Percentiles rank a stretch among this genome's conserved stretches.
Conservation (phyloP, 2,797 vertebrate genomes). For the Carduelis carduelis region DNA sequence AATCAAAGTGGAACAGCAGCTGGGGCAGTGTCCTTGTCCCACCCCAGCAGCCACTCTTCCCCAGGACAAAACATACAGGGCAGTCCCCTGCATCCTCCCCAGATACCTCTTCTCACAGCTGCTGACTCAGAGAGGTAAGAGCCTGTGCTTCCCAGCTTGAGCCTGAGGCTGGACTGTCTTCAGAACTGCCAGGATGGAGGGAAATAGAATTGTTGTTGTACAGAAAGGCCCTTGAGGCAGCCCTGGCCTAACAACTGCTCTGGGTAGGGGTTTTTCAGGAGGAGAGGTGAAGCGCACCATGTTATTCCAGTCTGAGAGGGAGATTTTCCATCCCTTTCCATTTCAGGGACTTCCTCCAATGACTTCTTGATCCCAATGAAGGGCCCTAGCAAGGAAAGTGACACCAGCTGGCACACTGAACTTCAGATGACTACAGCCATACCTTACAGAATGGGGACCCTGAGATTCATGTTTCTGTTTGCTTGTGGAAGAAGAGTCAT, state of each 20-base stretch:
- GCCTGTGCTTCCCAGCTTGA: neutral
- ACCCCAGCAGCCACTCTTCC: constrained; percentile 74
- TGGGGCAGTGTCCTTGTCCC: constrained; percentile 71
- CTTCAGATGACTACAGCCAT: neutral
- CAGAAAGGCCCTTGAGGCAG: neutral
- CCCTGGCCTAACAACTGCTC: neutral
- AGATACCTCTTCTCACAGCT: constrained; percentile 73
- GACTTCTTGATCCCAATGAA: neutral
- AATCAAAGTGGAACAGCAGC: constrained; percentile 71
- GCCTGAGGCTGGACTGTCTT: neutral
- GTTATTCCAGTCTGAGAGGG: neutral
- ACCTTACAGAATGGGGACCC: neutral
- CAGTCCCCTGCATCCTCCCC: constrained; percentile 72
- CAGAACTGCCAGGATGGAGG: neutral
- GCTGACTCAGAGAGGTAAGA: constrained; percentile 78
- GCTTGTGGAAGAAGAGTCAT: neutral
- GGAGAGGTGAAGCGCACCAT: neutral
- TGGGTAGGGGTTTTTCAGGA: neutral
- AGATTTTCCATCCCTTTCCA: neutral
- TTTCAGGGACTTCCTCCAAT: neutral
- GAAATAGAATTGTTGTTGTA: neutral
- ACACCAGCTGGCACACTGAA: neutral
- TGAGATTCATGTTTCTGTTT: neutral
- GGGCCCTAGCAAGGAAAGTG: neutral
- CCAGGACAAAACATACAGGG: constrained; percentile 67